Conservation (phyloP, 2,888 invertebrate genomes). For the Pherbina coryleti region DNA sequence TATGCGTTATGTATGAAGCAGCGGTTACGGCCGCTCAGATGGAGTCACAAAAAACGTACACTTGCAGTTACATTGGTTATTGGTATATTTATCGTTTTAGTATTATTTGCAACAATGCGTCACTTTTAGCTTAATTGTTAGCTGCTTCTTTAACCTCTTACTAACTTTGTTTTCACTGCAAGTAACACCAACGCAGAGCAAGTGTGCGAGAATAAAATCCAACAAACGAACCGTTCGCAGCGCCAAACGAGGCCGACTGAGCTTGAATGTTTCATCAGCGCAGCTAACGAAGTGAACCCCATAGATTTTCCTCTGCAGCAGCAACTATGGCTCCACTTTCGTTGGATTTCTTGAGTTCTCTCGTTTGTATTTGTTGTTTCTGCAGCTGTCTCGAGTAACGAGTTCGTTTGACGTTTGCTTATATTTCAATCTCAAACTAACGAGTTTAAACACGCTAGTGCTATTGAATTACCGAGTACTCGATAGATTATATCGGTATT, state of each 20-base stretch:
- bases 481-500: no score
- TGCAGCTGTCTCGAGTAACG: background rate
- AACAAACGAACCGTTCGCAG: conserved; percentile 35
- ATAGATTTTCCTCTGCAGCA: conserved; percentile 10
- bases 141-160: conserved; percentile 8
- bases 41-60: background rate
- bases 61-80: background rate
- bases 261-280: background rate
- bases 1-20: background rate
- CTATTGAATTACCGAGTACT: no score
- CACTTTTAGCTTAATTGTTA: background rate
- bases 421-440: background rate
- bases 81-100: background rate
- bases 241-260: conserved; percentile 44
- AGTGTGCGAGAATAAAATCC: background rate
- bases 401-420: background rate
- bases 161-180: background rate
- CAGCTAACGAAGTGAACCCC: conserved; percentile 5
- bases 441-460: no score
- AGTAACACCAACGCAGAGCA: conserved; percentile 5
- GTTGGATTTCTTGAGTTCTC: background rate
- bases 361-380: background rate
- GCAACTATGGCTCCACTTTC: conserved; percentile 2
- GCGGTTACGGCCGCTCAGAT: background rate
- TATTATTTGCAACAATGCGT: background rate